Evolutionary conservation across 2,113 vertebrate species (phyloP).

Genomic region (Tachycineta bicolor): DNA sequence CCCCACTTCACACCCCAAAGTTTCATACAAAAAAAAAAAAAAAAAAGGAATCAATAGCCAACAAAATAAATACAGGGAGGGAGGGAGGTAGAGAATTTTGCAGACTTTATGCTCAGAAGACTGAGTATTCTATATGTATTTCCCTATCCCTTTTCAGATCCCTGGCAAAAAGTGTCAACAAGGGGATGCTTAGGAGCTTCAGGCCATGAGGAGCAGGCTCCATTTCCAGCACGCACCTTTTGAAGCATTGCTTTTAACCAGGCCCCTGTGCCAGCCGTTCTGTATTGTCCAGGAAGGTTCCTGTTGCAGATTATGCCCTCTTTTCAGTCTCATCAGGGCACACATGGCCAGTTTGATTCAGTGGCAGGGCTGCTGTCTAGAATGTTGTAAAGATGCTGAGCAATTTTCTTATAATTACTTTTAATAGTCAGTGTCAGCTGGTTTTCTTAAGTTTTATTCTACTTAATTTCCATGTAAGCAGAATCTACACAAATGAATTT

Average conservation of each 20-base stretch:
- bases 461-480: neutral
- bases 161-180: neutral
- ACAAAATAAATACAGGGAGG: neutral
- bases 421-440: neutral
- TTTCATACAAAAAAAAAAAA: neutral
- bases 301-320: neutral
- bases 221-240: neutral
- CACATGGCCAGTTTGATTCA: neutral
- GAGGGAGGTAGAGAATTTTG: neutral
- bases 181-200: neutral
- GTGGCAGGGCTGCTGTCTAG: neutral
- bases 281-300: neutral
- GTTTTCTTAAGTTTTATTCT: neutral
- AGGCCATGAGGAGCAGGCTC: neutral
- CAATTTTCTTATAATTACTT: neutral
- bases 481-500: neutral
- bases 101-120: neutral
- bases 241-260: neutral
- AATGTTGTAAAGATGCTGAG: neutral
- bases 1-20: neutral
- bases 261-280: neutral
- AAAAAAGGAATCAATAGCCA: neutral
- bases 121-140: neutral
- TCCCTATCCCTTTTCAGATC: neutral
- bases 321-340: neutral